A percentile compares a stretch with the other conserved stretches of the same genome.
Evolutionary conservation across 2,113 vertebrate species (phyloP).

Genomic region (Electrona antarctica): DNA sequence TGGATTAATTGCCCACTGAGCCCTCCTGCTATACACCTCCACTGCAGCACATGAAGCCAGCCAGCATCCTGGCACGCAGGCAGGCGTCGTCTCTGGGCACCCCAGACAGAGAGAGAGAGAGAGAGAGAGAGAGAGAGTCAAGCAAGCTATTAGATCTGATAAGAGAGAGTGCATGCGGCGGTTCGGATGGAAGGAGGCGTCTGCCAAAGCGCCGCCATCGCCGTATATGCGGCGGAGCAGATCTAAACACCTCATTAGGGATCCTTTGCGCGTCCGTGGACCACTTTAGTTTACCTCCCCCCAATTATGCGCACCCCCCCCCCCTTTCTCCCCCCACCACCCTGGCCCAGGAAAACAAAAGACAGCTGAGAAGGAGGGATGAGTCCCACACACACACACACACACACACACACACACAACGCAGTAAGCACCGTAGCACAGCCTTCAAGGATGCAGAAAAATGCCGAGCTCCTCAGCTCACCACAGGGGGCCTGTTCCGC

Average conservation of each 20-base stretch:
- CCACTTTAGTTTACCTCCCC: conserved; percentile 44
- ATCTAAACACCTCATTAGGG: conserved; percentile 47
- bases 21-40: conserved; percentile 12
- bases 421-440: conserved; percentile 31
- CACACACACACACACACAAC: conserved; percentile 31
- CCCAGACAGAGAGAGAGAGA: neutral
- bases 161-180: conserved; percentile 36
- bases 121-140: no score
- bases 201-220: conserved; percentile 10
- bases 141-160: conserved; percentile 62
- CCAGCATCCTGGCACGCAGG: conserved; percentile 18
- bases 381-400: conserved; percentile 59
- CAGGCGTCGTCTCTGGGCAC: conserved; percentile 17
- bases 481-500: conserved; percentile 29
- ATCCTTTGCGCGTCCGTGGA: conserved; percentile 42
- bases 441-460: conserved; percentile 31
- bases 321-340: conserved; percentile 16
- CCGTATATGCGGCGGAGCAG: conserved; percentile 29
- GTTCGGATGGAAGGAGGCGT: conserved; percentile 41
- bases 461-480: conserved; percentile 35
- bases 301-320: conserved; percentile 46
- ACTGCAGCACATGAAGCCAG: conserved; percentile 44
- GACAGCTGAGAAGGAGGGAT: conserved; percentile 38
- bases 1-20: no score
- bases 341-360: conserved; percentile 32